phyloP scores from a whole-genome alignment of 2,888 invertebrate genomes.

The Trissolcus japonicus region DNA sequence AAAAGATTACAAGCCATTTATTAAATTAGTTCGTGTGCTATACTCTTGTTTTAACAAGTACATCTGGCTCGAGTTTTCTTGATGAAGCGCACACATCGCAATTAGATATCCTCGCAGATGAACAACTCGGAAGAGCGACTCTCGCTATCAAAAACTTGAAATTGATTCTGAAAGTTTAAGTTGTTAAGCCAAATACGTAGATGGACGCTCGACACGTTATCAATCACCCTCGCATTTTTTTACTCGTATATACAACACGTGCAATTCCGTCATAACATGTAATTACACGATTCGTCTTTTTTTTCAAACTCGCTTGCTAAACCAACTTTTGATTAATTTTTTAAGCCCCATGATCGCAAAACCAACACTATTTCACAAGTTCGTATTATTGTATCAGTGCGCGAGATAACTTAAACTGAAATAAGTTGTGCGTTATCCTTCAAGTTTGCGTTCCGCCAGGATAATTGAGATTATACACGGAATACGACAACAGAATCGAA shows the following conservation, averaged over 20 bases:
- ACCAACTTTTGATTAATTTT: conserved; percentile 4
- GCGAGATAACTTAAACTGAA: too few relatives aligned
- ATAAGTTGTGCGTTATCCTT: too few relatives aligned
- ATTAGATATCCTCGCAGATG: conserved; percentile 17
- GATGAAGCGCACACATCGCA: conserved; percentile 5
- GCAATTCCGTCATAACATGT: conserved; percentile 25
- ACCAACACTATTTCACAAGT: too few relatives aligned
- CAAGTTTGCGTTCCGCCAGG: too few relatives aligned
- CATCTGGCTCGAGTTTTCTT: conserved; percentile 2
- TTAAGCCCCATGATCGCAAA: background rate
- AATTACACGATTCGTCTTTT: conserved; percentile 20
- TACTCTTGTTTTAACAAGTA: conserved; percentile 7
- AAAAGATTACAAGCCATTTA: too few relatives aligned
- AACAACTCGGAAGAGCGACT: background rate
- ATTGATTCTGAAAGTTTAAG: background rate
- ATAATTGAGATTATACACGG: too few relatives aligned
- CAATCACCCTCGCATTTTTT: conserved; percentile 22
- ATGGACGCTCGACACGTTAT: conserved; percentile 25
- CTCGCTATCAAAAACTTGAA: background rate
- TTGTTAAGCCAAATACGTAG: conserved; percentile 11
- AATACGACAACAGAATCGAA: too few relatives aligned
- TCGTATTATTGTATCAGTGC: too few relatives aligned
- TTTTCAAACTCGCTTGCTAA: conserved; percentile 5
- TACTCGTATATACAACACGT: background rate
- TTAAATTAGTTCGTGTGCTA: too few relatives aligned